phyloP scores from a whole-genome alignment of 2,113 vertebrate species.

The crab-eating macaque (Macaca fascicularis) region DNA sequence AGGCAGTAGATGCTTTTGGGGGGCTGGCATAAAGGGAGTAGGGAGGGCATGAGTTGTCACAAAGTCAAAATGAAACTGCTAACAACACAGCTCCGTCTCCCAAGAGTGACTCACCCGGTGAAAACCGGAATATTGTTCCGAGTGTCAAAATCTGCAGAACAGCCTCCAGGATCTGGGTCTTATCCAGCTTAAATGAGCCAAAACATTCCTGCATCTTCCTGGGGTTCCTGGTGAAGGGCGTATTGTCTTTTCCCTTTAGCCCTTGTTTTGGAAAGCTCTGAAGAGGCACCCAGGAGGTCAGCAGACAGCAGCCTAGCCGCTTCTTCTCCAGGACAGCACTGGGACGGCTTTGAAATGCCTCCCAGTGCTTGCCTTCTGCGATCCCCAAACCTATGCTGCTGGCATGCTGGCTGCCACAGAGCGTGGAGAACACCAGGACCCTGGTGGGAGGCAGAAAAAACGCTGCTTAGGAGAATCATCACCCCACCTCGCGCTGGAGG shows the following conservation, averaged over 20 bases:
- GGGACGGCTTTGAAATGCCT: neutral
- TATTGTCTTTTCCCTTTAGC: neutral
- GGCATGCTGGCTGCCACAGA: neutral
- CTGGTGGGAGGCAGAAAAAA: accelerated
- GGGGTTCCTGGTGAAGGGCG: neutral
- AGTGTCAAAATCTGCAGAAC: neutral
- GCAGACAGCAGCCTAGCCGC: neutral
- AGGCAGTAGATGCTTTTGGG: neutral
- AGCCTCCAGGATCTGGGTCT: neutral
- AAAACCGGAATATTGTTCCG: neutral
- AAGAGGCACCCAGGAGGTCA: neutral
- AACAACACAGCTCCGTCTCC: neutral
- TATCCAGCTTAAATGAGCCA: neutral
- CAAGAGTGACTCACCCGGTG: neutral
- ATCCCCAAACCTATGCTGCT: accelerated
- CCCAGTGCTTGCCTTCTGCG: neutral
- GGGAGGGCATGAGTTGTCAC: neutral
- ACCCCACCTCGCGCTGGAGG: accelerated
- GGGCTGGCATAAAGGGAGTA: no score
- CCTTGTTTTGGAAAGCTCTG: neutral
- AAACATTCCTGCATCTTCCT: neutral
- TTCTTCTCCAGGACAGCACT: neutral
- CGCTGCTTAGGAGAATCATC: accelerated
- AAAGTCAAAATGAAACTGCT: neutral
- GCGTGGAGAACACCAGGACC: neutral